phyloP scores from a whole-genome alignment of 2,113 vertebrate genomes.

The Embiotoca jacksoni region DNA sequence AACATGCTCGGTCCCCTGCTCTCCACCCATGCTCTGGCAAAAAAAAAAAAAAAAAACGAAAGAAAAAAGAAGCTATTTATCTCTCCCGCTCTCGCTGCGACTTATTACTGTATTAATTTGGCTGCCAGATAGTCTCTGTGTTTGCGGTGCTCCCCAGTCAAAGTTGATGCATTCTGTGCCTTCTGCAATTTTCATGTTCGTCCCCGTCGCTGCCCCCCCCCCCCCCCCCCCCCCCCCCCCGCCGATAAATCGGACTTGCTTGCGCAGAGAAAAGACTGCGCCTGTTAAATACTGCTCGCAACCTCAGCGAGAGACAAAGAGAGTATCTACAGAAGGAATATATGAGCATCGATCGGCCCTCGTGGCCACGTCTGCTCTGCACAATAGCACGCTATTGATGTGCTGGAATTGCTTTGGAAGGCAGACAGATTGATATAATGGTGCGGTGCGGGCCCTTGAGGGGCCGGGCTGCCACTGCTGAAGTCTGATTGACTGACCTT shows the following conservation, averaged over 20 bases:
- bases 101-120: slow-evolving; percentile 43
- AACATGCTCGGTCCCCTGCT: background rate
- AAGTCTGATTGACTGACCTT: slow-evolving; percentile 81
- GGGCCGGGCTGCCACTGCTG: slow-evolving; percentile 65
- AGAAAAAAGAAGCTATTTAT: slow-evolving; percentile 21
- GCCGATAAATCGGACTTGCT: slow-evolving; percentile 53
- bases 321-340: slow-evolving; percentile 74
- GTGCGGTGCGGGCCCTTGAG: slow-evolving; percentile 71
- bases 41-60: slow-evolving; percentile 13
- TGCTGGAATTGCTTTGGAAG: slow-evolving; percentile 83
- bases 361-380: slow-evolving; percentile 73
- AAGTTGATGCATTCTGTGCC: slow-evolving; percentile 31
- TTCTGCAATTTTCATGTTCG: slow-evolving; percentile 53
- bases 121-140: slow-evolving; percentile 35
- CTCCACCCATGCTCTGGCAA: slow-evolving; percentile 12
- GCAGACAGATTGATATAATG: slow-evolving; percentile 83
- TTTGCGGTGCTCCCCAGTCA: slow-evolving; percentile 27
- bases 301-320: slow-evolving; percentile 63
- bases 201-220: slow-evolving; percentile 31
- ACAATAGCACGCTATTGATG: slow-evolving; percentile 79
- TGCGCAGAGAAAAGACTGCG: slow-evolving; percentile 37
- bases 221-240: slow-evolving; percentile 29
- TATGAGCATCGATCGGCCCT: slow-evolving; percentile 79
- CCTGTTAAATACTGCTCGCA: slow-evolving; percentile 67
- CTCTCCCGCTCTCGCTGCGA: background rate